Conservation (phyloP, 2,888 invertebrate species). For the Cabera pusaria region DNA sequence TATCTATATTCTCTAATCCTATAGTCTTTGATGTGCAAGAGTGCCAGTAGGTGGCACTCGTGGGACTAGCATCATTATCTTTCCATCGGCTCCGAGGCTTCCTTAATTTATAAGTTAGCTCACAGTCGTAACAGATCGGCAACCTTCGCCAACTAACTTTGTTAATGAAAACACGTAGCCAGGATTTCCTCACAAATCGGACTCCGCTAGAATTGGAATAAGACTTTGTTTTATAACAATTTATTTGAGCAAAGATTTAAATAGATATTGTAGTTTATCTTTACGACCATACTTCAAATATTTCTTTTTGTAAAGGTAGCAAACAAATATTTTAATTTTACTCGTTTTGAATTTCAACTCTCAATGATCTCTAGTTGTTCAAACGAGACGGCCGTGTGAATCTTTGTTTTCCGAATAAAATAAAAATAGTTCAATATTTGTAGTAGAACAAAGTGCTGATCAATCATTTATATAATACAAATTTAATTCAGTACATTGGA, state of each 20-base stretch:
- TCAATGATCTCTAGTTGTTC: too few relatives aligned
- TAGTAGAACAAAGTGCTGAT: slow-evolving; percentile 9
- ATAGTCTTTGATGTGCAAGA: slow-evolving; percentile 16
- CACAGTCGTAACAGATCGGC: slow-evolving; percentile 10
- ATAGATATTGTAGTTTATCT: too few relatives aligned
- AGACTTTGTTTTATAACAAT: too few relatives aligned
- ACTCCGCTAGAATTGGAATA: too few relatives aligned
- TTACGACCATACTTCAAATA: too few relatives aligned
- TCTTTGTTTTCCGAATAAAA: slow-evolving; percentile 5
- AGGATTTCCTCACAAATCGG: slow-evolving; percentile 7
- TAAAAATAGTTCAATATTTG: background rate
- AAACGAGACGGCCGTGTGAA: too few relatives aligned
- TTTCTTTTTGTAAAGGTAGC: too few relatives aligned
- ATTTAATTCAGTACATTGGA: slow-evolving; percentile 19
- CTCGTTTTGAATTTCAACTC: too few relatives aligned
- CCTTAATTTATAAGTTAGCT: slow-evolving; percentile 14
- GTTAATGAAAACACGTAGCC: too few relatives aligned
- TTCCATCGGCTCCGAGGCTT: slow-evolving; percentile 17
- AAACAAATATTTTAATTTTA: too few relatives aligned
- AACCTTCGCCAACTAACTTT: slow-evolving; percentile 16
- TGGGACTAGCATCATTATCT: slow-evolving; percentile 26
- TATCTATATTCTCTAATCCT: slow-evolving; percentile 27
- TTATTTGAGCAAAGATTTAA: too few relatives aligned
- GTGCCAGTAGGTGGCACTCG: slow-evolving; percentile 11
- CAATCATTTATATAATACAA: slow-evolving; percentile 22